Base-by-base conservation (phyloP, 2,113 vertebrate genomes). In the Pagrus major region DNA sequence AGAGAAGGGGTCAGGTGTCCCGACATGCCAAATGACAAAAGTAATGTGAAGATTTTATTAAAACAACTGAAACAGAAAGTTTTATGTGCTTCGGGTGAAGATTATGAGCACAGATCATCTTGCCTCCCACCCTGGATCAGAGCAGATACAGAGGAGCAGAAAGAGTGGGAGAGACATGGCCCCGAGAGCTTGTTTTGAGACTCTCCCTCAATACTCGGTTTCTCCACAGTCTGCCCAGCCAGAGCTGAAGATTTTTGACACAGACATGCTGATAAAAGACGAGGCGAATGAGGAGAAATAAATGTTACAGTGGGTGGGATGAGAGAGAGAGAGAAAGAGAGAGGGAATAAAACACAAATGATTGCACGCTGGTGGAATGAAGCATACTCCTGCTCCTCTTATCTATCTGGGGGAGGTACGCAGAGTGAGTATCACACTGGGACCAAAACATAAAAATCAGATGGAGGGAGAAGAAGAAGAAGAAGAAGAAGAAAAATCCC, bases 291-390 rank as follows among this genome's bases (percentile, higher is more conserved):
- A 55, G 89, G 49, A 66, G 33, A 58, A 83, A 78, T 49, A 6
- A 84, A 71, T 65, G 46, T 66, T 64, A 47, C n/a, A 68, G 61
- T 68, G 47, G 58, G 58, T 65, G 65, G 71, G 49, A 52, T 44
- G 35, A 69, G 39, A 83, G 59, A 16, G 5, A 25, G 55, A 33
- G 60, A 20, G 56, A 8, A 56, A 25, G 64, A 6, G 44, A 20
- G 29, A 10, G 33, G n/a, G 20, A 68, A 39, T 23, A 29, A 55
- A 14, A 58, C 83, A 86, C 39, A 81, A 78, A 84, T 86, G 88
- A 91, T 90, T 25, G 54, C 84, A 85, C 76, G 81, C 76, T 70
- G 74, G 76, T 78, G 88, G 87, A 91, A 88, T 88, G 85, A 88
- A 89, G 80, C 67, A 31, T 18, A 78, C 77, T 72, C 69, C 52